These are phyloP conservation scores for Cisticola juncidis DNA, from an alignment of 2,113 vertebrate genomes.

Conservation along the genomic window DNA sequence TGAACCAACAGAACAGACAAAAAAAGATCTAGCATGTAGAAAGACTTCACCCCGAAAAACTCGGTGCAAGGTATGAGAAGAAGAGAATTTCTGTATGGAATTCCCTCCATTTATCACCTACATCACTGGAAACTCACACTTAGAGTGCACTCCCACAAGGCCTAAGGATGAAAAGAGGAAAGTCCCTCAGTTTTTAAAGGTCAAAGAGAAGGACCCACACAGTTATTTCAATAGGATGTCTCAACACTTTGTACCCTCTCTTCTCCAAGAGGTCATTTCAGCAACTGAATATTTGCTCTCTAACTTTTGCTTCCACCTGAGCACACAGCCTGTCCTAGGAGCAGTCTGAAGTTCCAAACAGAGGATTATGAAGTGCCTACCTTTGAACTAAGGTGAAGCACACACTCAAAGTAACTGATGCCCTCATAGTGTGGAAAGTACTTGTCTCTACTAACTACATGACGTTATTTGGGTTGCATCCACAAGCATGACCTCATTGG, in stretches of 20 bases:
- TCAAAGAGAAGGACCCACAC: background rate
- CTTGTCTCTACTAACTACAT: background rate
- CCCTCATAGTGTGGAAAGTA: background rate
- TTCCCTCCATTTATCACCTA: background rate
- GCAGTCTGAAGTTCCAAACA: background rate
- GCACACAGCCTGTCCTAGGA: background rate
- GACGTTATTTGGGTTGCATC: background rate
- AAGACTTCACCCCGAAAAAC: background rate
- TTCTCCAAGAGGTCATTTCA: background rate
- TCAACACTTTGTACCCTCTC: background rate
- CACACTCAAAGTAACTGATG: background rate
- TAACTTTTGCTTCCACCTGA: background rate
- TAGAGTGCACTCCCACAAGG: background rate
- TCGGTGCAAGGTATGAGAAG: background rate
- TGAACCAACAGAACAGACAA: slow-evolving; percentile 11
- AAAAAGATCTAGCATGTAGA: background rate
- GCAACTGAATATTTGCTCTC: background rate
- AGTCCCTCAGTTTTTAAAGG: background rate
- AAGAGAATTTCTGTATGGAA: background rate
- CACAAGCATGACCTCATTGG: background rate
- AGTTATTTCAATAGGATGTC: background rate
- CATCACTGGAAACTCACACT: background rate
- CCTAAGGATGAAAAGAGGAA: background rate
- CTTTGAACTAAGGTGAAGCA: background rate
- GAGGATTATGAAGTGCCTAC: background rate